These are phyloP conservation scores for Rhagophthalmus giganteus DNA, from an alignment of 2,888 invertebrate genomes.

Conservation along the genomic window DNA sequence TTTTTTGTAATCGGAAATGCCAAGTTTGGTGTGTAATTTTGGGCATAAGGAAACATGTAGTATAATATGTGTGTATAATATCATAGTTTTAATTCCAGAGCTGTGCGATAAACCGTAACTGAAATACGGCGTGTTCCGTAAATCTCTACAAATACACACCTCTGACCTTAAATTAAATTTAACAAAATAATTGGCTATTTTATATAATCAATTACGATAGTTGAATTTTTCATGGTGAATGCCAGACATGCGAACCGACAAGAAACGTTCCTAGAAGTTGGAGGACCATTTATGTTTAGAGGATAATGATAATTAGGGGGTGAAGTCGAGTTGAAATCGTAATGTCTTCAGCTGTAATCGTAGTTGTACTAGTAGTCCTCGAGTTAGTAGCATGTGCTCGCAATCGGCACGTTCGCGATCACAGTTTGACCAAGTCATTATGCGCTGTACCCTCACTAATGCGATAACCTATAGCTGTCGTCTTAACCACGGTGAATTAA, in stretches of 20 bases:
- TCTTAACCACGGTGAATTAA: conserved; percentile 44
- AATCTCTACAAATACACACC: too few species aligned
- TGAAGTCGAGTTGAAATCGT: conserved; percentile 24
- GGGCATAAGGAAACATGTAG: too few species aligned
- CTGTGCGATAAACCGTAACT: too few species aligned
- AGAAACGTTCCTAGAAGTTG: conserved; percentile 21
- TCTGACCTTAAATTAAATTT: too few species aligned
- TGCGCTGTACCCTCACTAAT: conserved; percentile 33
- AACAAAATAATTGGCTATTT: too few species aligned
- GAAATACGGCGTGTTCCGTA: too few species aligned
- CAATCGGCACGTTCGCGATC: conserved; percentile 42
- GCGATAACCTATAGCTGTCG: conserved; percentile 35
- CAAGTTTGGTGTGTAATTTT: too few species aligned
- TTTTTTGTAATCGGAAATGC: too few species aligned
- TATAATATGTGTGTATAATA: too few species aligned
- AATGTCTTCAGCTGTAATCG: conserved; percentile 28
- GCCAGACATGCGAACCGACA: conserved; percentile 10
- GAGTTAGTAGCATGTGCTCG: conserved; percentile 30
- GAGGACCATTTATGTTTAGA: conserved; percentile 26
- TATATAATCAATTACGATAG: too few species aligned
- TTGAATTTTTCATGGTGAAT: too few species aligned
- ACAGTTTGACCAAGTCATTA: conserved; percentile 44
- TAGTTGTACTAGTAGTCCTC: conserved; percentile 25
- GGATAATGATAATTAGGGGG: conserved; percentile 29
- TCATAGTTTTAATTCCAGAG: too few species aligned